Conservation (phyloP, 2,888 invertebrate genomes). For the Tinea pellionella region DNA sequence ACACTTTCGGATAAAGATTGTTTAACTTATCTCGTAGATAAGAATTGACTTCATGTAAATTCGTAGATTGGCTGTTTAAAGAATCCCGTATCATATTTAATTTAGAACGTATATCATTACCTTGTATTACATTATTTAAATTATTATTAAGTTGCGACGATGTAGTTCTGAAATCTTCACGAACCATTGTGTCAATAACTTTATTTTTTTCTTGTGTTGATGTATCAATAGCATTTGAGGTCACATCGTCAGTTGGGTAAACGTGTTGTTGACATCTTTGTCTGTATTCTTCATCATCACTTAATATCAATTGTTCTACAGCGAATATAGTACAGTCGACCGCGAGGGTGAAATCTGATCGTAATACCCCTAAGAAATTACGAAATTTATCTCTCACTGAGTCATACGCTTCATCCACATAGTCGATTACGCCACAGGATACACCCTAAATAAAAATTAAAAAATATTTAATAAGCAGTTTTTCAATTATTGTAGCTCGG, state of each 20-base stretch:
- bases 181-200: background rate
- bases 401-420: slow-evolving; percentile 34
- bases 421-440: slow-evolving; percentile 37
- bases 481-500: too few relatives aligned
- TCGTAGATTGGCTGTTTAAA: slow-evolving; percentile 31
- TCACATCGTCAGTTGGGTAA: background rate
- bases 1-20: slow-evolving; percentile 32
- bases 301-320: slow-evolving; percentile 38
- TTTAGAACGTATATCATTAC: slow-evolving; percentile 22
- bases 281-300: slow-evolving; percentile 4
- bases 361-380: slow-evolving; percentile 42
- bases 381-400: slow-evolving; percentile 40
- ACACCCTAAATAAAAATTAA: too few relatives aligned
- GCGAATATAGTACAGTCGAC: slow-evolving; percentile 48
- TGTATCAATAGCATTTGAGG: background rate
- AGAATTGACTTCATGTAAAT: slow-evolving; percentile 30
- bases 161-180: slow-evolving; percentile 21
- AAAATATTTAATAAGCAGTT: too few relatives aligned
- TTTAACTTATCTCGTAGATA: slow-evolving; percentile 35
- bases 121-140: slow-evolving; percentile 17
- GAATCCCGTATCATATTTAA: slow-evolving; percentile 25
- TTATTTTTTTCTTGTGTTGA: slow-evolving; percentile 14
- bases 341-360: slow-evolving; percentile 42
- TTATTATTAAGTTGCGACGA: slow-evolving; percentile 22
- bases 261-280: background rate